Evolutionary conservation across 2,797 vertebrate species (phyloP), one percentile per base, ranked within the genome.

Genomic region (Heliangelus exortis): DNA sequence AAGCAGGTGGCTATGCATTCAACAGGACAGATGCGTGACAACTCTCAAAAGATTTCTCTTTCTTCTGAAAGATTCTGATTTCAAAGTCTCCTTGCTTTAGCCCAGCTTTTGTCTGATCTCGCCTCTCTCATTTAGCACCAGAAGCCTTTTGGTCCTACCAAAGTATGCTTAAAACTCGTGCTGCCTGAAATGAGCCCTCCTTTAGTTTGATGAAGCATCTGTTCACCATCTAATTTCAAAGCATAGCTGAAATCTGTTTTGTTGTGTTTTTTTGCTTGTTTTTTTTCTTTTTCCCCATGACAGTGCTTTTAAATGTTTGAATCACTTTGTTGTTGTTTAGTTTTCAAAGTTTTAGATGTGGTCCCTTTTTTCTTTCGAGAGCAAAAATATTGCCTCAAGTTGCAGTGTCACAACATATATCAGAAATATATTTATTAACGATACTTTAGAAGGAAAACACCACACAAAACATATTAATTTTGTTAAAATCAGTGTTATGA

Each of bases 281-380:
- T 47, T 45, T 47, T 47, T 47, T 28, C 26, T 89, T 87, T 82
- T 84, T 4, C 34, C 31, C 15, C 3, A 28, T 79, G 67, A n/a
- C 51, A 74, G 26, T 90, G 65, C 84, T 90, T 92, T 93, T 83
- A 63, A 58, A 84, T 80, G 72, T 89, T 50, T 78, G 74, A 39
- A 68, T 91, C 28, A 18, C 71, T 93, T 91, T 87, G 68, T 90
- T 94, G 81, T 89, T 95, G 67, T 96, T 96, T 93, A 94, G 96
- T 95, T 94, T 88, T 89, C 96, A 91, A 71, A 80, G 90, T 92
- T 96, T 93, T 91, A 94, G 84, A 91, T 94, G 84, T 88, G 69
- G 67, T 97, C 26, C 3, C 20, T 88, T 89, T 89, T 76, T 91
- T 79, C 71, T 95, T 92, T 92, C 85, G 12, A 92, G 82, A 97